Base-by-base conservation (phyloP, 2,113 vertebrate genomes). In the Megaceryle maxima region DNA sequence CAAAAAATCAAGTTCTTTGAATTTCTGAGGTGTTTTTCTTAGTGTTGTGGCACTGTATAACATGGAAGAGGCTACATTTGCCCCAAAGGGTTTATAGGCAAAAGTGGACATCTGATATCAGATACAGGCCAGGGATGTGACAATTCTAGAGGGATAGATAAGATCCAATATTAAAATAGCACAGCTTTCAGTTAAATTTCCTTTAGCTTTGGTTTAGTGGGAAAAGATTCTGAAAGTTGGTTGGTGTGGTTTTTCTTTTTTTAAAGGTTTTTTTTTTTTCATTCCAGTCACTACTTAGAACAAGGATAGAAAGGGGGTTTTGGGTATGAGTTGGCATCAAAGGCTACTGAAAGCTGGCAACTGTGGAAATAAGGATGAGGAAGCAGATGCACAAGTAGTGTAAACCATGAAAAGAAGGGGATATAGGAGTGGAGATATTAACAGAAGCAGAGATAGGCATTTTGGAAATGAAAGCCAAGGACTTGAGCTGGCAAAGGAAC, bases 161-260 rank as follows among this genome's bases (percentile, higher is more conserved):
- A 96, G 66, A 88, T 96, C 50, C 56, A 87, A 50, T 91, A 88
- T 96, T 93, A 92, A 96, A 97, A 90, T 75, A 59, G 31, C 85
- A 53, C 68, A 33, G n/a, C 80, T 75, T 90, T 95, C 48, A 94
- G 95, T 96, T 94, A 94, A 82, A 73, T 89, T 94, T 90, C 77
- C 51, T 94, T 94, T 83, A 82, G 66, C 80, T 84, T 96, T 88
- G 37, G 66, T 91, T 95, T 95, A 89, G 85, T 94, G 88, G 87
- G 87, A 95, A 87, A 85, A 86, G 39, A 87, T 94, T 96, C 75
- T 78, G 63, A 67, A 95, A 87, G 60, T 20, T 50, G 48, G 46
- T 48, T 48, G 20, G 39, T 41, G 39, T 41, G 39, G 39, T 18
- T 18, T 48, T 48, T 48, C 9, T 17, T 48, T 48, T 48, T 48